Conservation (phyloP, 2,797 vertebrate species). For the Sebastes minor region DNA sequence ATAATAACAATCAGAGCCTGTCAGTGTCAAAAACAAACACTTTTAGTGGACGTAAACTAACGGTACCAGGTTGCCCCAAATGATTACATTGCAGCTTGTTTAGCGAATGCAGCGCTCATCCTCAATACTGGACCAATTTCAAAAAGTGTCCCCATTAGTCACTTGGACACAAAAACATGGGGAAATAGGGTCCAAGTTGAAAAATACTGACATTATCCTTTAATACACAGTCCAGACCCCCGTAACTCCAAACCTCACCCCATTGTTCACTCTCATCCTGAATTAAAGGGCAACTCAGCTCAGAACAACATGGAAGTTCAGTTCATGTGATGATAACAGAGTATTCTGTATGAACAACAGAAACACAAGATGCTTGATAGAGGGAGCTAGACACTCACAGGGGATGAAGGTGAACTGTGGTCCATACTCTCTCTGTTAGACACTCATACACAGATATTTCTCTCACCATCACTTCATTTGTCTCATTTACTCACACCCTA, state of each 20-base stretch:
- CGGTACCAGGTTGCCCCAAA: too few relatives aligned
- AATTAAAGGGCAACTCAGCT: slow-evolving; percentile 15
- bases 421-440: neutral
- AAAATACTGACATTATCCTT: too few relatives aligned
- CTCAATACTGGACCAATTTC: too few relatives aligned
- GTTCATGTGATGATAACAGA: neutral
- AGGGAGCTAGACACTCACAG: neutral
- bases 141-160: too few relatives aligned
- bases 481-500: neutral
- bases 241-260: neutral
- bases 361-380: neutral
- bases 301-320: neutral
- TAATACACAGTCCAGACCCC: slow-evolving; percentile 15
- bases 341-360: neutral
- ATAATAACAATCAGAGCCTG: too few relatives aligned
- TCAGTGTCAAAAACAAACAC: too few relatives aligned
- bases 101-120: too few relatives aligned
- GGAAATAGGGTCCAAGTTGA: too few relatives aligned
- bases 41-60: too few relatives aligned
- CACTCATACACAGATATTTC: neutral
- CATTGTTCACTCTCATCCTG: neutral
- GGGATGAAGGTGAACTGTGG: neutral
- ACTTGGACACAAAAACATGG: too few relatives aligned
- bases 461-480: neutral
- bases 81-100: too few relatives aligned